Conservation (phyloP, 2,113 vertebrate species). For the Hypanus sabinus region DNA sequence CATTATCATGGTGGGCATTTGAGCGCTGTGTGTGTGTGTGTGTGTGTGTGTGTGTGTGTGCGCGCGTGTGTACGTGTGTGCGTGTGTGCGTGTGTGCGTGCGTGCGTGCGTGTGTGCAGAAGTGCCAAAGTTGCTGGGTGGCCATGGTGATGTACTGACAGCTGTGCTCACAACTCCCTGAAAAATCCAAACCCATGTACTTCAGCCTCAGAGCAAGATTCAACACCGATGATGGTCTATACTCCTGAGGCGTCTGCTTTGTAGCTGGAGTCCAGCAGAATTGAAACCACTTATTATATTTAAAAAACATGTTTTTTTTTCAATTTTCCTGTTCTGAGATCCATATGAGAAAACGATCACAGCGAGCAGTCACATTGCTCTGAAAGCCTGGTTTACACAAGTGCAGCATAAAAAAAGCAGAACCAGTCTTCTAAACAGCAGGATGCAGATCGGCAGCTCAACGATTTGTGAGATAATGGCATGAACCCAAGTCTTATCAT, state of each 20-base stretch:
- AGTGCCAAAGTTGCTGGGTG: too few relatives aligned
- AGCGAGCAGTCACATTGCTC: neutral
- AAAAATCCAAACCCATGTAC: neutral
- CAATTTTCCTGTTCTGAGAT: neutral
- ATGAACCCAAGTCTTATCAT: constrained; percentile 13
- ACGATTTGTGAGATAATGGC: neutral
- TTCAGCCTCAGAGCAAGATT: neutral
- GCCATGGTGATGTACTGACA: too few relatives aligned
- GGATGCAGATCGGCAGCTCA: neutral
- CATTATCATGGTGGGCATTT: too few relatives aligned
- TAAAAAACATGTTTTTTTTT: neutral
- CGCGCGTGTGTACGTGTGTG: too few relatives aligned
- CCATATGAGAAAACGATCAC: neutral
- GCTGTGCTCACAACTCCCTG: too few relatives aligned
- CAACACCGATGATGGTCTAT: neutral
- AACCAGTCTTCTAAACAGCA: neutral
- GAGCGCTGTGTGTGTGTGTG: too few relatives aligned
- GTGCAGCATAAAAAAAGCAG: neutral
- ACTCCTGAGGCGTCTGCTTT: neutral
- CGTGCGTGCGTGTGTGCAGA: too few relatives aligned
- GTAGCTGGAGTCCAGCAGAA: neutral
- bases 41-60: too few relatives aligned
- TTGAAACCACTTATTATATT: neutral
- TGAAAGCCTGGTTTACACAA: neutral
- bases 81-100: too few relatives aligned